These are phyloP conservation scores for Ormyrus labotus DNA, from an alignment of 2,888 invertebrate genomes.

Conservation along the genomic window DNA sequence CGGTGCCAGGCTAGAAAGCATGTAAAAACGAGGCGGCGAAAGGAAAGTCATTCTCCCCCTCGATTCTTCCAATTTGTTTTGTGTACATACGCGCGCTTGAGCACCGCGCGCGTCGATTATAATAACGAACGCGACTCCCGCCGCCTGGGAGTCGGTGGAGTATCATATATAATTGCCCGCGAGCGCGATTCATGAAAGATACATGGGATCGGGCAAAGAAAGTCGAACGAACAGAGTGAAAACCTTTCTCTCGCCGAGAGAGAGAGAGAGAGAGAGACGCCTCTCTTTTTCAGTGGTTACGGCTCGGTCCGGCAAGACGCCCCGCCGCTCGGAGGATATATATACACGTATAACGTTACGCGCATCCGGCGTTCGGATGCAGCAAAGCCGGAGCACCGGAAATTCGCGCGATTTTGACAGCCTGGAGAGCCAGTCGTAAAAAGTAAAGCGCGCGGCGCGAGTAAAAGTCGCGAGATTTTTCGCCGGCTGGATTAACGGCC, in stretches of 20 bases:
- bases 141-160: neutral
- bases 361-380: no score
- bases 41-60: conserved; percentile 19
- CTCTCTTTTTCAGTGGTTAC: conserved; percentile 18
- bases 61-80: conserved; percentile 17
- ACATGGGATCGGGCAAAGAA: conserved; percentile 33
- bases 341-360: no score
- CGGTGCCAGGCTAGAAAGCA: neutral
- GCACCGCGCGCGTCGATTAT: neutral
- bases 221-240: conserved; percentile 33
- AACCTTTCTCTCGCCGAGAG: conserved; percentile 36
- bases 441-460: neutral
- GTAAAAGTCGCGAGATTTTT: neutral
- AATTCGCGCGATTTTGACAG: neutral
- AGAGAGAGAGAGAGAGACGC: neutral
- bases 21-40: neutral
- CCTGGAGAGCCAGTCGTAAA: neutral
- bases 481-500: no score
- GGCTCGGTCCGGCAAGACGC: conserved; percentile 7
- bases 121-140: neutral
- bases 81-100: neutral
- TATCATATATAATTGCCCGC: conserved; percentile 23
- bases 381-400: neutral
- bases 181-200: conserved; percentile 43
- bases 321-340: no score